Evolutionary conservation across 2,888 invertebrate genomes (phyloP).

Genomic region (Melipona bicolor): DNA sequence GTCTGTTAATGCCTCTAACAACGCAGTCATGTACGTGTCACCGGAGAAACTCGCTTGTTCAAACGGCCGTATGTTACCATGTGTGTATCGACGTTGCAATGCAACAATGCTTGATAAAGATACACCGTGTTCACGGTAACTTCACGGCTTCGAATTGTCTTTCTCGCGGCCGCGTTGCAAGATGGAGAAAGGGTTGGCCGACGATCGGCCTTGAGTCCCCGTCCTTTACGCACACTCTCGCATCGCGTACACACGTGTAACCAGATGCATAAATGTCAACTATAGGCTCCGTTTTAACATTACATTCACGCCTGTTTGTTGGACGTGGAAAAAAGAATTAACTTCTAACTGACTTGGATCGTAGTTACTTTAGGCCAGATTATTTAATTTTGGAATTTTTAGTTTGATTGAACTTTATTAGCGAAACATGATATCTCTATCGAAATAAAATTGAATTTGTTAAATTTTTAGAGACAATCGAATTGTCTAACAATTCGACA

Average conservation of each 20-base stretch:
- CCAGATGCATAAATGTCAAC: constrained; percentile 47
- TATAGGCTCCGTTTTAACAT: constrained; percentile 35
- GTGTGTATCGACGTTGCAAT: constrained; percentile 13
- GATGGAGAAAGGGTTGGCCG: constrained; percentile 69
- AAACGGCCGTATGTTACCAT: constrained; percentile 25
- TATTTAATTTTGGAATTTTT: too few species aligned
- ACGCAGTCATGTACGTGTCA: background rate
- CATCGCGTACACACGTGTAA: constrained; percentile 47
- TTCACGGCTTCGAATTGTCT: constrained; percentile 49
- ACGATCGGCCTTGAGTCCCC: constrained; percentile 72
- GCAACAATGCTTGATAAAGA: constrained; percentile 49
- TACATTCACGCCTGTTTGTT: background rate
- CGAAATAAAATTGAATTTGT: too few species aligned
- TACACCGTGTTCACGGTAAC: constrained; percentile 53
- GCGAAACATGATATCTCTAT: too few species aligned
- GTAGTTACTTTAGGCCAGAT: too few species aligned
- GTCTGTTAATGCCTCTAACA: background rate
- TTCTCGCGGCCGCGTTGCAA: constrained; percentile 45
- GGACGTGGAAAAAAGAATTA: background rate
- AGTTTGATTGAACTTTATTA: too few species aligned
- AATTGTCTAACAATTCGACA: too few species aligned
- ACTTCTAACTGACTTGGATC: background rate
- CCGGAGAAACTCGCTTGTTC: constrained; percentile 12
- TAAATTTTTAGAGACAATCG: too few species aligned
- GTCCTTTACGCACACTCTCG: constrained; percentile 70